These are phyloP conservation scores for Lamproptera curius DNA, from an alignment of 2,888 invertebrate genomes.

Conservation along the genomic window DNA sequence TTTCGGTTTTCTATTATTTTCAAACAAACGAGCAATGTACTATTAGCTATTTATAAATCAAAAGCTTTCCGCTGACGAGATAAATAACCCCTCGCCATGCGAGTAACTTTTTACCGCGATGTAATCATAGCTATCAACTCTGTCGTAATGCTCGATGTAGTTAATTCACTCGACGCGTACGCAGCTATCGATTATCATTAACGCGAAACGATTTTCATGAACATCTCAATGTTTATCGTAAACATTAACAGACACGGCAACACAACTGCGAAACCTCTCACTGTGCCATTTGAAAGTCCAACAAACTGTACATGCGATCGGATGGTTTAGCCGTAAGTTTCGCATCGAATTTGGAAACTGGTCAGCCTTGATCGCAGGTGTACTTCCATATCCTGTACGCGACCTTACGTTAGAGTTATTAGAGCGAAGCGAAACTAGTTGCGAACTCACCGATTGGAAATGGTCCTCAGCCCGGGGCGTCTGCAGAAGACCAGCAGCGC, in stretches of 20 bases:
- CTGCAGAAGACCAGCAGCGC: slow-evolving; percentile 86
- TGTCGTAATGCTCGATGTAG: neutral
- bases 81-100: too few relatives aligned
- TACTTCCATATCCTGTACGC: slow-evolving; percentile 22
- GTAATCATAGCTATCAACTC: neutral
- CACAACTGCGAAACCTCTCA: too few relatives aligned
- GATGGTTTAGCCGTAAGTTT: slow-evolving; percentile 22
- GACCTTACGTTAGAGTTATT: slow-evolving; percentile 18
- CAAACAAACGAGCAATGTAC: neutral
- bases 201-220: neutral
- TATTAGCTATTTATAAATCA: slow-evolving; percentile 6
- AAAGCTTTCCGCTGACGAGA: neutral
- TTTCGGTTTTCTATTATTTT: slow-evolving; percentile 13
- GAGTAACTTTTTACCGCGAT: neutral
- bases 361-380: slow-evolving; percentile 26
- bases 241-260: too few relatives aligned
- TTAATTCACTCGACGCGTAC: neutral
- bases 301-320: neutral
- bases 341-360: slow-evolving; percentile 29
- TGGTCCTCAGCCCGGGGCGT: slow-evolving; percentile 84
- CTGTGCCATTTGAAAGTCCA: neutral
- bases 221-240: neutral
- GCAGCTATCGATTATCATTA: neutral
- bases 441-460: slow-evolving; percentile 85
- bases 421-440: slow-evolving; percentile 9